Evolutionary conservation across 2,888 invertebrate species (phyloP).

Genomic region (Leptinotarsa haldemani): DNA sequence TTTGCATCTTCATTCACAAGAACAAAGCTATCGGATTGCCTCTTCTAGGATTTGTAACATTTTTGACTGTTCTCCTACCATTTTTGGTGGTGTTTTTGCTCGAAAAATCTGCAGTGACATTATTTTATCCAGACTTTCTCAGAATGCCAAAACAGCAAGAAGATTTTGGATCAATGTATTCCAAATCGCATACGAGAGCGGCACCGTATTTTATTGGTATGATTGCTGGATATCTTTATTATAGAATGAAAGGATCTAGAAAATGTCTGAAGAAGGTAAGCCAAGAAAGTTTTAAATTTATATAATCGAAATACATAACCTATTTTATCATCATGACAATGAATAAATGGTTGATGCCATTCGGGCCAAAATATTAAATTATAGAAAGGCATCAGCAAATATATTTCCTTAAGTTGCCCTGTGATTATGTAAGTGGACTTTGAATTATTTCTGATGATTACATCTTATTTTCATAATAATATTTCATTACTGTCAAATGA

Average conservation of each 20-base stretch:
- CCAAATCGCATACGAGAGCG: conserved; percentile 71
- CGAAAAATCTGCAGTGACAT: conserved; percentile 67
- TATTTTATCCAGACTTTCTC: conserved; percentile 70
- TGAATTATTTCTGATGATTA: too few species aligned
- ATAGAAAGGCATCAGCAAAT: too few species aligned
- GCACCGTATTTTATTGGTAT: conserved; percentile 72
- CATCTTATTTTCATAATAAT: too few species aligned
- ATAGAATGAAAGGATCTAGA: conserved; percentile 57
- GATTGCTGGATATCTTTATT: conserved; percentile 67
- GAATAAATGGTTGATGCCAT: too few species aligned
- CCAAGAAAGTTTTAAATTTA: conserved; percentile 12
- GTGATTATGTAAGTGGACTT: too few species aligned
- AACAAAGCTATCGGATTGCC: conserved; percentile 64
- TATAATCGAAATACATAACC: too few species aligned
- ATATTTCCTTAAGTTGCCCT: too few species aligned
- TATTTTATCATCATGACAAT: too few species aligned
- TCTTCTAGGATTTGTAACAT: conserved; percentile 59
- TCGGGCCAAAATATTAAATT: too few species aligned
- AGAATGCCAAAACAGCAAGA: conserved; percentile 66
- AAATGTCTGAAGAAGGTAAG: conserved; percentile 59
- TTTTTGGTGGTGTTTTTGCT: conserved; percentile 68
- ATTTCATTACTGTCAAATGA: too few species aligned
- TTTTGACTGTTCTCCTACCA: conserved; percentile 66
- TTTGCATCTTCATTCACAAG: conserved; percentile 65
- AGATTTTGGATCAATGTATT: conserved; percentile 70